These are phyloP conservation scores for Zosterops borbonicus DNA, from an alignment of 2,113 vertebrate genomes.

Conservation along the genomic window DNA sequence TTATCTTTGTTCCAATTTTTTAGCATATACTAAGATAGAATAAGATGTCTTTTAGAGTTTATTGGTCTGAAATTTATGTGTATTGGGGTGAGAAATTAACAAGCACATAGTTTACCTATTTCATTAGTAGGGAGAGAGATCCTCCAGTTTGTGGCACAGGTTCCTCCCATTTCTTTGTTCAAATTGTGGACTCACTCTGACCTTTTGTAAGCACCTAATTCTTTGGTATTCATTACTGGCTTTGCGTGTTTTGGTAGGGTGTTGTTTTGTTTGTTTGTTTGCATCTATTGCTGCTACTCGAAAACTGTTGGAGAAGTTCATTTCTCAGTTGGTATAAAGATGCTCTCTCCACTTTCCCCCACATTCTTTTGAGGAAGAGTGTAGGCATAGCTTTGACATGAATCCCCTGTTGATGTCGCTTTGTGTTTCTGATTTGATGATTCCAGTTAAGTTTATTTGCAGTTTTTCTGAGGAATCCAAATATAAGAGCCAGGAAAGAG, in stretches of 20 bases:
- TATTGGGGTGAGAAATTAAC: not conserved
- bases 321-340: not conserved
- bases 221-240: not conserved
- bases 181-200: not conserved
- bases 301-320: not conserved
- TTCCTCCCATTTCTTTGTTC: not conserved
- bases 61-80: not conserved
- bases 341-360: fast-evolving
- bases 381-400: not conserved
- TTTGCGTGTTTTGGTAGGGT: not conserved
- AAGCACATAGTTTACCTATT: not conserved
- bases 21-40: not conserved
- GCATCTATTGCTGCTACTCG: not conserved
- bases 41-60: not conserved
- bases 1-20: not conserved
- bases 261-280: not conserved
- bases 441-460: not conserved
- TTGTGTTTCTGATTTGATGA: not conserved
- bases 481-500: not conserved
- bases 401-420: not conserved
- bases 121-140: not conserved
- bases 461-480: not conserved
- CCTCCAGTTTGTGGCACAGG: not conserved
- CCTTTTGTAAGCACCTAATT: not conserved
- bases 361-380: not conserved